phyloP scores from a whole-genome alignment of 1,140 invertebrate species.

The Ectropis grisescens region DNA sequence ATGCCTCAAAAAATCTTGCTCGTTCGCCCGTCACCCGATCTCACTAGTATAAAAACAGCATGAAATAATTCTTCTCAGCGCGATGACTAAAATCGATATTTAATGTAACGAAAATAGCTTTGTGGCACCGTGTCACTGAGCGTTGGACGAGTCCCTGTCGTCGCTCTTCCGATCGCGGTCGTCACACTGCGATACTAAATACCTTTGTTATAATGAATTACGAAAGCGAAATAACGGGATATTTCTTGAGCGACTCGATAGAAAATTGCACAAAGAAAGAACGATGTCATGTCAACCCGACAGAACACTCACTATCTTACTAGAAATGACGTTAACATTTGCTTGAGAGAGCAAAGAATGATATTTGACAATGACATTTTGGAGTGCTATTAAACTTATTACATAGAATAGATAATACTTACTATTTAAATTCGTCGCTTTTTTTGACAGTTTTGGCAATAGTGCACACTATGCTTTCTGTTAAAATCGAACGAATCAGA shows the following conservation, averaged over 20 bases:
- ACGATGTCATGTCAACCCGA: too few species aligned
- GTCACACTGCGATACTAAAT: slow-evolving; percentile 37
- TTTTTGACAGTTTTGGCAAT: too few species aligned
- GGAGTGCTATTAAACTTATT: too few species aligned
- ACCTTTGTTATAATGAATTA: slow-evolving; percentile 56
- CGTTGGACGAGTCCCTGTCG: slow-evolving; percentile 23
- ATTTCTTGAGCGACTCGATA: slow-evolving; percentile 45
- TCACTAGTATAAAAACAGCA: slow-evolving; percentile 59
- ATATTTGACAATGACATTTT: too few species aligned
- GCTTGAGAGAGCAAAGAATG: too few species aligned
- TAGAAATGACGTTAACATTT: too few species aligned
- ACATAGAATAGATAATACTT: too few species aligned
- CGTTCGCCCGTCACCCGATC: slow-evolving; percentile 29
- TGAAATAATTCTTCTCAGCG: slow-evolving; percentile 47
- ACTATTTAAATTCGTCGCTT: too few species aligned
- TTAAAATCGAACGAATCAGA: too few species aligned
- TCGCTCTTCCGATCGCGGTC: slow-evolving; percentile 26
- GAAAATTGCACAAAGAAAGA: too few species aligned
- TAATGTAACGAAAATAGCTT: slow-evolving; percentile 27
- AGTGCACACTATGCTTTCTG: too few species aligned
- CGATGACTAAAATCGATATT: slow-evolving; percentile 59
- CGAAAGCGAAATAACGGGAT: slow-evolving; percentile 59
- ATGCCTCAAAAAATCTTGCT: slow-evolving; percentile 48
- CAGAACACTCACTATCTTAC: too few species aligned
- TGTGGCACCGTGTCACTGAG: slow-evolving; percentile 35